Evolutionary conservation across 2,113 vertebrate species (phyloP).

Genomic region (Lota lota): DNA sequence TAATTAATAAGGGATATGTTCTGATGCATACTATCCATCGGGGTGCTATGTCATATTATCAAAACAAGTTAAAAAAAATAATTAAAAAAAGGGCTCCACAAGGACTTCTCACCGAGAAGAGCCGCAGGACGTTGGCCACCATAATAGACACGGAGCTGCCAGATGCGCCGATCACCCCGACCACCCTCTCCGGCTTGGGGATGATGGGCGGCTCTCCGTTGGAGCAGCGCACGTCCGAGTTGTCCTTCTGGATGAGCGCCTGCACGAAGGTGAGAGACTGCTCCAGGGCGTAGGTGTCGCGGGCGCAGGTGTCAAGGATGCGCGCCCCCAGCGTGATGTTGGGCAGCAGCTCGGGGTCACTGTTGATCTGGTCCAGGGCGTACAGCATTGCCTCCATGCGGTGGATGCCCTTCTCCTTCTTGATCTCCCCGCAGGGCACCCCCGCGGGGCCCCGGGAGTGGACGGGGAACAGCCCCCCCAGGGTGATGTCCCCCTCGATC

Average conservation of each 20-base stretch:
- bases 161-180: constrained; percentile 86
- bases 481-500: constrained; percentile 83
- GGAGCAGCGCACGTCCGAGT: constrained; percentile 78
- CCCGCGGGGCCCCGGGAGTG: constrained; percentile 83
- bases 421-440: constrained; percentile 80
- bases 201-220: constrained; percentile 81
- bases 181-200: constrained; percentile 80
- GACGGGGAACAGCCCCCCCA: constrained; percentile 87
- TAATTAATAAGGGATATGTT: too few species aligned
- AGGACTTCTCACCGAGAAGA: constrained; percentile 80
- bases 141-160: constrained; percentile 88
- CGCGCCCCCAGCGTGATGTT: constrained; percentile 86
- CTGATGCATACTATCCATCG: too few species aligned
- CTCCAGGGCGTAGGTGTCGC: constrained; percentile 90
- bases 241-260: constrained; percentile 82
- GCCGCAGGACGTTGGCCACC: constrained; percentile 88
- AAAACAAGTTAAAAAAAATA: too few species aligned
- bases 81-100: too few species aligned
- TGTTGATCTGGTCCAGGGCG: constrained; percentile 87
- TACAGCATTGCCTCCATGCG: constrained; percentile 92
- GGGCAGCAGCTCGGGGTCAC: constrained; percentile 82
- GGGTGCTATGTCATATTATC: too few species aligned
- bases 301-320: constrained; percentile 87
- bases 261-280: constrained; percentile 91
- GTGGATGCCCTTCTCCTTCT: constrained; percentile 89